phyloP scores from a whole-genome alignment of 2,888 invertebrate species.

The Heteromurus nitidus region DNA sequence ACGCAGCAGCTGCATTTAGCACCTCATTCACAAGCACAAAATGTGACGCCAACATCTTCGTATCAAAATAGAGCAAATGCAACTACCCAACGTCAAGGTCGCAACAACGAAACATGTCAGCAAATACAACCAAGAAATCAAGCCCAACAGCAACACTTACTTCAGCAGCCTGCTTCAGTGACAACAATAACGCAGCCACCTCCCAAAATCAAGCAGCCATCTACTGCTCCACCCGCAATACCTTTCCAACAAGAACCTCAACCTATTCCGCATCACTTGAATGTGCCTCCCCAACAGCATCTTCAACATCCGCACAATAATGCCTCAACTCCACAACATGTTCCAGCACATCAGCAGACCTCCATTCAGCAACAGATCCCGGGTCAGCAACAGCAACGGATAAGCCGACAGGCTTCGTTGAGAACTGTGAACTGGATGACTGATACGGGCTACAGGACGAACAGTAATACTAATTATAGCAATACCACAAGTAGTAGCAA shows the following conservation, averaged over 20 bases:
- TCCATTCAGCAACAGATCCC: not conserved
- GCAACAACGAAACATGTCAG: not conserved
- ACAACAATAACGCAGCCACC: conserved; percentile 1
- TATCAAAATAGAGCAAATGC: too few species aligned
- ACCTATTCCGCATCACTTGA: too few species aligned
- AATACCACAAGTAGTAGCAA: not conserved
- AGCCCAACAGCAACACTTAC: not conserved
- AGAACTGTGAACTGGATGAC: conserved; percentile 72
- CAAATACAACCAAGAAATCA: not conserved
- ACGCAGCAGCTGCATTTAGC: too few species aligned
- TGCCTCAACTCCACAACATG: too few species aligned
- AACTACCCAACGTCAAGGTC: not conserved
- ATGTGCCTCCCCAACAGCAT: too few species aligned
- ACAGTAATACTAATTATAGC: not conserved
- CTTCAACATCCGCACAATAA: too few species aligned
- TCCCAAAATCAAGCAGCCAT: not conserved
- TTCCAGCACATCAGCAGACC: not conserved
- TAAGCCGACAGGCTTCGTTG: conserved; percentile 5
- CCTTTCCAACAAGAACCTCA: conserved; percentile 40
- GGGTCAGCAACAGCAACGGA: conserved; percentile 22
- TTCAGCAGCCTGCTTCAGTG: not conserved
- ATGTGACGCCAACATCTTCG: too few species aligned
- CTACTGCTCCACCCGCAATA: not conserved
- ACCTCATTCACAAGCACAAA: too few species aligned
- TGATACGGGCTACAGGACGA: conserved; percentile 60